Evolutionary conservation across 1,140 invertebrate genomes (phyloP), one percentile per base, ranked within the genome.

Genomic region (Heliconius melpomene): DNA sequence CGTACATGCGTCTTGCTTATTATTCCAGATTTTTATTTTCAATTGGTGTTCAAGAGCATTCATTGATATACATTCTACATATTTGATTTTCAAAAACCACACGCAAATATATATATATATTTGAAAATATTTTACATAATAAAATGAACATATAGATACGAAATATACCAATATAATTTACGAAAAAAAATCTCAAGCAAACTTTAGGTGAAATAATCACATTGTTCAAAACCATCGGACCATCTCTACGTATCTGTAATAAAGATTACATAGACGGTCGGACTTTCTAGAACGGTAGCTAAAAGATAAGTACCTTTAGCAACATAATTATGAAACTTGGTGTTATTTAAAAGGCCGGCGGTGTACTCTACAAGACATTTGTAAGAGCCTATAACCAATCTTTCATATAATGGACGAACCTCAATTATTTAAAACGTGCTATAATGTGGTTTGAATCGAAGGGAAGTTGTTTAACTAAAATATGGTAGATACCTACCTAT

Each of bases 401-500:
- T 84, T 84, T 82, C 60, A 20, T 80, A 84, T 84, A 84, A 84
- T 84, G 83, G 81, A 74, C 77, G 83, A 75, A 80, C 75, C 79
- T 78, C 82, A 84, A 84, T 85, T 85, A 85, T 85, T 83, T 81
- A 84, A 84, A 82, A 84, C 81, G 82, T 85, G 81, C 82, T 77
- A 81, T 82, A 82, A 79, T 80, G 77, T 79, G 75, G 82, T 72
- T 79, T 79, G 74, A 82, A 76, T 66, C 38, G 70, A 46, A 76
- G 29, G 74, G 57, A 75, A 72, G 70, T 57, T 72, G 70, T 74
- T 74, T 40, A n/a, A 40, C 75, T 60, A 46, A 72, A 79, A 40
- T n/a, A n/a, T n/a, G n/a, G n/a, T n/a, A n/a, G n/a, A n/a, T n/a
- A n/a, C n/a, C n/a, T n/a, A n/a, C n/a, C n/a, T n/a, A n/a, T n/a